These are phyloP conservation scores for Sclerodermus sp. DNA, from an alignment of 2,888 invertebrate species.

Conservation along the genomic window DNA sequence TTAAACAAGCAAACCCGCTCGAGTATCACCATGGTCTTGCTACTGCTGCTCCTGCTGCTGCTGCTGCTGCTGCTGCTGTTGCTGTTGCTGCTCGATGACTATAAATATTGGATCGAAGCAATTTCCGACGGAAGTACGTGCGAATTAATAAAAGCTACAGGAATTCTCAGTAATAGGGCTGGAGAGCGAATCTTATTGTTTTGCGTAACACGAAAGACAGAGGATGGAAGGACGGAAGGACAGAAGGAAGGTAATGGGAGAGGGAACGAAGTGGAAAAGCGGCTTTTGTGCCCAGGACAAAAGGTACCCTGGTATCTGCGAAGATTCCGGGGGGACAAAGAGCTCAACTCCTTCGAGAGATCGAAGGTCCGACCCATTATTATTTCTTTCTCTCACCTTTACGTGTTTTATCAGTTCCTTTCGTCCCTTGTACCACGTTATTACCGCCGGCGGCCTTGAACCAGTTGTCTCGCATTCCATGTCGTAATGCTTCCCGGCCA, in stretches of 20 bases:
- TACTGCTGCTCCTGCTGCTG: no score
- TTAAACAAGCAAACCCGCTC: no score
- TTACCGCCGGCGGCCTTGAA: slow-evolving; percentile 81
- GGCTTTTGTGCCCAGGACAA: slow-evolving; percentile 18
- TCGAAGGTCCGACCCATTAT: slow-evolving; percentile 7
- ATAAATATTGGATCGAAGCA: no score
- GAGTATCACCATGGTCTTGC: no score
- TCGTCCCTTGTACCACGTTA: slow-evolving; percentile 86
- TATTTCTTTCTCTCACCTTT: slow-evolving; percentile 63
- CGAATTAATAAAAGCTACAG: no score
- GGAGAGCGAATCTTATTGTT: no score
- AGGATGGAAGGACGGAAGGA: background rate
- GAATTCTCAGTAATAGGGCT: no score
- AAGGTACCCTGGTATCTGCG: slow-evolving; percentile 8
- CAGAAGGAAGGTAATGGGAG: background rate
- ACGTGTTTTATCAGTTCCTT: slow-evolving; percentile 79
- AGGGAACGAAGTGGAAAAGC: slow-evolving; percentile 1
- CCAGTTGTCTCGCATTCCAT: slow-evolving; percentile 83
- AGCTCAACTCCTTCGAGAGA: slow-evolving; percentile 5
- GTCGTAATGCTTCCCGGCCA: slow-evolving; percentile 81
- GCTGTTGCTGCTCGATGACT: no score
- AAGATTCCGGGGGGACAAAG: slow-evolving; percentile 11
- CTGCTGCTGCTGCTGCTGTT: no score
- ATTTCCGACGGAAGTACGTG: no score
- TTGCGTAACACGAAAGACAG: no score